Conservation (phyloP, 2,797 vertebrate species). For the Gymnoscopelus microlampas region DNA sequence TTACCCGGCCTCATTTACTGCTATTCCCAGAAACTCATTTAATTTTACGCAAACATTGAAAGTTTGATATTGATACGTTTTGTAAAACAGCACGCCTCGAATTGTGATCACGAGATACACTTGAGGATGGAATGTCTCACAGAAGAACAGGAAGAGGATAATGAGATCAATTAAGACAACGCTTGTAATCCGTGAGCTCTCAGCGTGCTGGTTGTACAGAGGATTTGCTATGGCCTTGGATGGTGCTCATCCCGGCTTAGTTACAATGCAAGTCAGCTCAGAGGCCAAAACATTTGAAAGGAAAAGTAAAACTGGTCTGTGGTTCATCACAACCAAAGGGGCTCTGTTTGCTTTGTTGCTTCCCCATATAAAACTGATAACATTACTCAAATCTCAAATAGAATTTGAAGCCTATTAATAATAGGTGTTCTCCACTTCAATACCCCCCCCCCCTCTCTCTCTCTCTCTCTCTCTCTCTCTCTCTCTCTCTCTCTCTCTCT, state of each 20-base stretch:
- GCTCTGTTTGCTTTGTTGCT: conserved; percentile 46
- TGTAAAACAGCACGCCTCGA: conserved; percentile 38
- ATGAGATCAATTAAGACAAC: conserved; percentile 79
- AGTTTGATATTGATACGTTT: conserved; percentile 27
- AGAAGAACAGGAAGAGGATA: conserved; percentile 62
- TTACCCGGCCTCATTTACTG: not conserved
- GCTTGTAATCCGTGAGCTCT: conserved; percentile 65
- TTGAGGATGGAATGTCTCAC: conserved; percentile 42
- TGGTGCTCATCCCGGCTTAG: conserved; percentile 62
- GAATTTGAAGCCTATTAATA: conserved; percentile 59
- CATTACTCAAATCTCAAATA: conserved; percentile 57
- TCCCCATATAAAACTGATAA: conserved; percentile 45
- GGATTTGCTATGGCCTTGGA: conserved; percentile 46
- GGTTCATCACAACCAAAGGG: conserved; percentile 46
- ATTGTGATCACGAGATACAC: conserved; percentile 46
- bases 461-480: too few relatives aligned
- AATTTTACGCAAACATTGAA: not conserved
- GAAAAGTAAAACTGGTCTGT: conserved; percentile 49
- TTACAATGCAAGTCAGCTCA: conserved; percentile 59
- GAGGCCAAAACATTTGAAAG: conserved; percentile 54
- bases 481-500: conserved; percentile 4
- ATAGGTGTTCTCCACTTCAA: conserved; percentile 14
- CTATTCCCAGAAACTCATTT: conserved; percentile 16
- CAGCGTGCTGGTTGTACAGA: conserved; percentile 37
- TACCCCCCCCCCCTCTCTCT: too few relatives aligned